phyloP scores from a whole-genome alignment of 2,888 invertebrate species.

The Falcaria lacertinaria region DNA sequence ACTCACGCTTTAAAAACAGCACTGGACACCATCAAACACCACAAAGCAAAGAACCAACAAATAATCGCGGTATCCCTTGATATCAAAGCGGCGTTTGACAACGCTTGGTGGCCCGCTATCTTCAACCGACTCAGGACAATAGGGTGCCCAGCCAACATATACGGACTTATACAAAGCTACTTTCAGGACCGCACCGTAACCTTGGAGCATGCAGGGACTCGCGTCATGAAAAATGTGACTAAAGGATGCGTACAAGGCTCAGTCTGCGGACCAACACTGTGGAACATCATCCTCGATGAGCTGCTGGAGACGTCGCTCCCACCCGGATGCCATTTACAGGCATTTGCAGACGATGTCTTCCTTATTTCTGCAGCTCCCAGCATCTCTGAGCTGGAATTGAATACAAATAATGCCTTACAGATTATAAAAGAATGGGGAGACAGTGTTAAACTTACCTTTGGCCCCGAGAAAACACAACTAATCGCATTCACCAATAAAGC shows the following conservation, averaged over 20 bases:
- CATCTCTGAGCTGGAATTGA: not conserved
- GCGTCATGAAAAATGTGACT: conserved; percentile 7
- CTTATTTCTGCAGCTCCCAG: not conserved
- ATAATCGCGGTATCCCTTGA: conserved; percentile 12
- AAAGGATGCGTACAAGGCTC: conserved; percentile 27
- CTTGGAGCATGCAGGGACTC: conserved; percentile 1
- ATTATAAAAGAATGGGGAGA: conserved; percentile 1
- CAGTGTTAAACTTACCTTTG: conserved; percentile 3
- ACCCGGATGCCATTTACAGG: conserved; percentile 11
- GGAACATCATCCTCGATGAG: conserved; percentile 24
- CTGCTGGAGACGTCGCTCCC: conserved; percentile 9
- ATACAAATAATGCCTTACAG: not conserved
- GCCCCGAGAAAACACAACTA: conserved; percentile 2
- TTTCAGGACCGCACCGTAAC: not conserved
- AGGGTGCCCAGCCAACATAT: not conserved
- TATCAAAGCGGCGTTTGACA: conserved; percentile 16
- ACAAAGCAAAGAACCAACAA: not conserved
- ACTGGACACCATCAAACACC: not conserved
- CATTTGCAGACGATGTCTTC: conserved; percentile 18
- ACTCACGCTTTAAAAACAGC: conserved; percentile 7
- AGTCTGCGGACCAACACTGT: conserved; percentile 14
- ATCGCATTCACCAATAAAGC: conserved; percentile 5
- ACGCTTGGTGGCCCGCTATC: conserved; percentile 19
- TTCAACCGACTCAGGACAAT: not conserved
- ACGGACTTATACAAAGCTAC: not conserved